These are phyloP conservation scores for Catharus bicknelli DNA, from an alignment of 2,113 vertebrate species.

Conservation along the genomic window DNA sequence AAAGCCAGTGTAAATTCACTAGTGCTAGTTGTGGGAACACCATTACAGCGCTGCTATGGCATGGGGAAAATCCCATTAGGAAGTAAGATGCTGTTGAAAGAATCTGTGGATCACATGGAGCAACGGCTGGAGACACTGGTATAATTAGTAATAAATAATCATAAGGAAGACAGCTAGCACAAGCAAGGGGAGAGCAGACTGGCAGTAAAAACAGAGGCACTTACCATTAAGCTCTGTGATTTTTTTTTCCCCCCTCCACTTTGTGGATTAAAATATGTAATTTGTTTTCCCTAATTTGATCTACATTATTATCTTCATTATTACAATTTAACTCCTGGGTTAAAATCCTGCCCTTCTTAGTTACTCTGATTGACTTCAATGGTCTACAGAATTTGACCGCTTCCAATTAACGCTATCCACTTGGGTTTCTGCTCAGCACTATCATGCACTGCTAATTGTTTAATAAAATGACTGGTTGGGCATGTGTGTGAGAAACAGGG, in stretches of 20 bases:
- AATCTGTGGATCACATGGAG: not conserved
- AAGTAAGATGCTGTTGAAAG: constrained; percentile 18
- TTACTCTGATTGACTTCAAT: constrained; percentile 42
- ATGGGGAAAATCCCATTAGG: constrained; percentile 16
- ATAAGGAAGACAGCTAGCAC: constrained; percentile 36
- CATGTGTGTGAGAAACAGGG: not conserved
- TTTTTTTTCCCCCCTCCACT: not conserved
- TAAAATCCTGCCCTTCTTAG: constrained; percentile 49
- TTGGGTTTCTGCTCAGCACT: constrained; percentile 21
- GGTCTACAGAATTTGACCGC: constrained; percentile 19
- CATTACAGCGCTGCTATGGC: not conserved
- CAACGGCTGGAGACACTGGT: not conserved
- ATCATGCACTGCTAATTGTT: constrained; percentile 24
- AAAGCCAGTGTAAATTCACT: not conserved
- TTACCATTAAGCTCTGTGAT: not conserved
- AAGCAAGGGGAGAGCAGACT: not conserved
- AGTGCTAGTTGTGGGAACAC: not conserved
- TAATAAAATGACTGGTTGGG: not conserved
- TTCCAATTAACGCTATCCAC: constrained; percentile 19
- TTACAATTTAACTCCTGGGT: constrained; percentile 47
- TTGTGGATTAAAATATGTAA: constrained; percentile 34
- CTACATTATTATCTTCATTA: constrained; percentile 46
- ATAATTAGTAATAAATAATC: constrained; percentile 50
- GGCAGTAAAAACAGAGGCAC: not conserved
- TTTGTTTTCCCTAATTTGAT: constrained; percentile 54